Base-by-base conservation (phyloP, 2,888 invertebrate species). In the Nephrocerus scutellatus region DNA sequence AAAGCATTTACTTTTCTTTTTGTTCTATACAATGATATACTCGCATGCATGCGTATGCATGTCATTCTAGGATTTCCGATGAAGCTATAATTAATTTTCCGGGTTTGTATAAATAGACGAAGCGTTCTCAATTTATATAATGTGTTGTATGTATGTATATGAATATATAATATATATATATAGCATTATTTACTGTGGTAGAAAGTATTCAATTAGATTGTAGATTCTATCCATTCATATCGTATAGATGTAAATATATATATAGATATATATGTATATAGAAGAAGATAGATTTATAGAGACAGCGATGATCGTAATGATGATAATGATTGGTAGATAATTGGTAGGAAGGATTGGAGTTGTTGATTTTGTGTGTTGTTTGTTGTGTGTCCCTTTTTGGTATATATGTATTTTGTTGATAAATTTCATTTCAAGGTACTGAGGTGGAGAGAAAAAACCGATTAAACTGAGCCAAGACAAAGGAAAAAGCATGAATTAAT, bases 1-100 rank as follows among this genome's bases (percentile, higher is more conserved):
- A 56, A 56, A 56, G 56, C 56, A 46, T 56, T 55, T 51, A 25
- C 43, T 31, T 36, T 33, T 36, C 10, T 31, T 37, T 37, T 6
- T 18, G 16, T 36, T 32, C 29, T 25, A 9, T 37, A 43, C 36
- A 35, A 31, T 26, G 30, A 39, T 36, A 37, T 39, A 41, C 20
- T 13, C 41, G n/a, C n/a, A n/a, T n/a, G n/a, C n/a, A n/a, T n/a
- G n/a, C n/a, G n/a, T n/a, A n/a, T n/a, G n/a, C n/a, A n/a, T n/a
- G n/a, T n/a, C n/a, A n/a, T n/a, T n/a, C n/a, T n/a, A n/a, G n/a
- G n/a, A n/a, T n/a, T n/a, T n/a, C n/a, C n/a, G n/a, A n/a, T n/a
- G n/a, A n/a, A n/a, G n/a, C n/a, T n/a, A n/a, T n/a, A n/a, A n/a
- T n/a, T n/a, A n/a, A n/a, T n/a, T n/a, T n/a, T n/a, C n/a, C n/a